These are phyloP conservation scores for Exaiptasia diaphana DNA, from an alignment of 64 coral and sea anemone genomes.

Conservation along the genomic window DNA sequence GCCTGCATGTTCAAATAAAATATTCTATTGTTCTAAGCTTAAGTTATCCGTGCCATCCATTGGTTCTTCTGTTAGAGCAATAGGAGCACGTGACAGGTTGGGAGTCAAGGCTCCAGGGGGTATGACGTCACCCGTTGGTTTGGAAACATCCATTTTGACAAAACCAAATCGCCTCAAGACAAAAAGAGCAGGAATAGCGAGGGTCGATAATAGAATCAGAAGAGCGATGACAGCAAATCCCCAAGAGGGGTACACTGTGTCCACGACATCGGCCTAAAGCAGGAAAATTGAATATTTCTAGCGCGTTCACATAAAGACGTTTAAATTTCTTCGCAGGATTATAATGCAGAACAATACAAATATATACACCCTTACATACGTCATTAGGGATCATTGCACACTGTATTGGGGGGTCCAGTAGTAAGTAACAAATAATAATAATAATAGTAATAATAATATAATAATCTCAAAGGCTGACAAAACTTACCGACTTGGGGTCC, in stretches of 20 bases:
- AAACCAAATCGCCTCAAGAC: conserved; percentile 33
- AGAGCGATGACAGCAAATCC: conserved; percentile 49
- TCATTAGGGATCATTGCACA: too few species aligned
- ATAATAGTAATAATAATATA: too few species aligned
- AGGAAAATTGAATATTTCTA: neutral
- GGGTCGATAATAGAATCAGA: conserved; percentile 44
- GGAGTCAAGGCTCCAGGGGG: conserved; percentile 60
- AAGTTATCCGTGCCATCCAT: conserved; percentile 46
- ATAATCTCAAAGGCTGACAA: too few species aligned
- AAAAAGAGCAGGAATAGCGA: conserved; percentile 33
- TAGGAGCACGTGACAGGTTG: conserved; percentile 66
- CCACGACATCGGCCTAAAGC: conserved; percentile 45
- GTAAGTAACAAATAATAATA: too few species aligned
- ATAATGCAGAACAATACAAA: too few species aligned
- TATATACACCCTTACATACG: too few species aligned
- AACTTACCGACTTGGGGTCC: neutral
- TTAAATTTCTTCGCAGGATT: too few species aligned
- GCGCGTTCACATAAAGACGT: too few species aligned
- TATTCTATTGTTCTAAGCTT: too few species aligned
- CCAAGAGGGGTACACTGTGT: conserved; percentile 39
- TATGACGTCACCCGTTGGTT: conserved; percentile 15
- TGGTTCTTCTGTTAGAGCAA: conserved; percentile 63
- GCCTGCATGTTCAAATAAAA: too few species aligned
- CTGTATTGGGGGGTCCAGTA: too few species aligned
- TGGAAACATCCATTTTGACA: conserved; percentile 30